phyloP scores from a whole-genome alignment of 2,113 vertebrate species.

The Myiopsitta monachus region DNA sequence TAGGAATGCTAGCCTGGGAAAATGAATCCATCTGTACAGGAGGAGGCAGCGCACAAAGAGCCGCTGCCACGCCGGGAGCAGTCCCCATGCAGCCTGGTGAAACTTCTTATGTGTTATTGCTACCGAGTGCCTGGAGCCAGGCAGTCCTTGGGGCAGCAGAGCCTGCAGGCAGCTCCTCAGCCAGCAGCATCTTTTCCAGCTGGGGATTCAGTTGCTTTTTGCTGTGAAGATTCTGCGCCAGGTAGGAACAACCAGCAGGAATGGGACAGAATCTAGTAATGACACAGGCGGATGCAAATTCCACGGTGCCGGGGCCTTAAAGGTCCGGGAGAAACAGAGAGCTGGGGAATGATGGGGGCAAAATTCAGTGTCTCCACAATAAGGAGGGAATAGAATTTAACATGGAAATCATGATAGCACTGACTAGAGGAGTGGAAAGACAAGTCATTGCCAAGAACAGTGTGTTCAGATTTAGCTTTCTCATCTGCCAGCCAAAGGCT shows the following conservation, averaged over 20 bases:
- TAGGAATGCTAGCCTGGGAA: background rate
- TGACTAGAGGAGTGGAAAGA: constrained; percentile 24
- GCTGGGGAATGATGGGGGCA: background rate
- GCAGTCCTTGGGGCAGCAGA: accelerated
- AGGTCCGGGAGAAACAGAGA: background rate
- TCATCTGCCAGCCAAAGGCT: constrained; percentile 54
- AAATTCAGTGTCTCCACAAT: background rate
- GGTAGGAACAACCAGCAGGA: background rate
- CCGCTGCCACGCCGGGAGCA: background rate
- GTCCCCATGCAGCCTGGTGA: background rate
- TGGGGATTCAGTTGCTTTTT: background rate
- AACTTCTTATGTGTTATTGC: background rate
- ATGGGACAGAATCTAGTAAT: background rate
- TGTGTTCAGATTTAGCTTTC: constrained; percentile 50
- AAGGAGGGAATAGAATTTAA: background rate
- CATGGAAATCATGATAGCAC: constrained; percentile 20
- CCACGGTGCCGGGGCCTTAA: background rate
- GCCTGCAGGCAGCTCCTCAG: background rate
- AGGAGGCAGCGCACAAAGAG: background rate
- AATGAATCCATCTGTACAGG: background rate
- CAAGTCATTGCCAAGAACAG: constrained; percentile 47
- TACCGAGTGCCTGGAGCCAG: background rate
- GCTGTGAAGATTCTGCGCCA: background rate
- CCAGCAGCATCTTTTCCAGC: background rate
- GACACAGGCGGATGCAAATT: background rate